Percentiles rank a stretch among this genome's conserved stretches.
These are phyloP conservation scores for Mormyrus lacerda DNA, from an alignment of 2,113 vertebrate species.

Conservation along the genomic window DNA sequence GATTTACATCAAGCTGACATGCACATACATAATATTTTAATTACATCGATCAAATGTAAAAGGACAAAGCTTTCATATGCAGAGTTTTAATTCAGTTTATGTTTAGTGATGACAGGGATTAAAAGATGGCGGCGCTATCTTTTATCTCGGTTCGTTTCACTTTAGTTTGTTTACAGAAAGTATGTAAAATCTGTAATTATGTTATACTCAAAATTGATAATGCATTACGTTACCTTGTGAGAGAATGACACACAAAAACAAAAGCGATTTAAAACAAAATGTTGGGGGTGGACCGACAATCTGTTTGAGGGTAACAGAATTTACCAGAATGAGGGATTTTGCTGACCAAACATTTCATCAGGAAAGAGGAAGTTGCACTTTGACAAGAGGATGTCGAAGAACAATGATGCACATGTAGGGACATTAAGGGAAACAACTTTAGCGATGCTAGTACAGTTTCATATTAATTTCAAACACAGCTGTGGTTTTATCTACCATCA, in stretches of 20 bases:
- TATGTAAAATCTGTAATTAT: neutral
- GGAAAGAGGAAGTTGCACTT: constrained; percentile 4
- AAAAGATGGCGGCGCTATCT: neutral
- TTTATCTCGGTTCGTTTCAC: neutral
- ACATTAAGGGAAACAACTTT: neutral
- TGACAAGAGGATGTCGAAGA: neutral
- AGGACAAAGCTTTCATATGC: neutral
- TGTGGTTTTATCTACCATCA: neutral
- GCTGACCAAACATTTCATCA: constrained; percentile 1
- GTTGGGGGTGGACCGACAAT: neutral
- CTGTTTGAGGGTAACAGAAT: neutral
- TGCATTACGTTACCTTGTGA: neutral
- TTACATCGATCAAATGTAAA: neutral
- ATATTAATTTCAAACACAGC: neutral
- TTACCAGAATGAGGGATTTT: neutral
- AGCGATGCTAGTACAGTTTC: neutral
- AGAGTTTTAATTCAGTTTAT: neutral
- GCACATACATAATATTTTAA: neutral
- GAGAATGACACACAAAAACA: neutral
- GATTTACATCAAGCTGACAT: neutral
- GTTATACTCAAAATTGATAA: neutral
- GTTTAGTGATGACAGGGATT: neutral
- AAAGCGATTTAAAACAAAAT: neutral
- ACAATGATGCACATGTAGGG: neutral
- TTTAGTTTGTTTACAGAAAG: neutral